Conservation (phyloP, 2,797 vertebrate species). For the Gadopsis marmoratus region DNA sequence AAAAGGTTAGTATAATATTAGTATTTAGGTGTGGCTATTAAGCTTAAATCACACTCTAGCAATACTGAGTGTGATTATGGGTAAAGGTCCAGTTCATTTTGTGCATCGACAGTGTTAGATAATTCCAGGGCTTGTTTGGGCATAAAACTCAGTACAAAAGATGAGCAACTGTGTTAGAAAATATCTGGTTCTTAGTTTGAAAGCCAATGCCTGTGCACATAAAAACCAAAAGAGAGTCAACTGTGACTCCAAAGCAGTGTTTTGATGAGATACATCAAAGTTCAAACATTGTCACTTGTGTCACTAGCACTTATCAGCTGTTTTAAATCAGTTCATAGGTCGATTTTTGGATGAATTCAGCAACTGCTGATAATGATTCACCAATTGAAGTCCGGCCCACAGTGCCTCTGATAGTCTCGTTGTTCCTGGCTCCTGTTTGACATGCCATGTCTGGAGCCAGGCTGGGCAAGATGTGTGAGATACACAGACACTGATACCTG, state of each 20-base stretch:
- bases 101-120: background rate
- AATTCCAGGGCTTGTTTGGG: constrained; percentile 3
- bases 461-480: background rate
- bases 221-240: constrained; percentile 20
- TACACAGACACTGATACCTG: background rate
- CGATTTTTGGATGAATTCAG: background rate
- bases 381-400: background rate
- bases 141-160: constrained; percentile 4
- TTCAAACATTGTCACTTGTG: constrained; percentile 23
- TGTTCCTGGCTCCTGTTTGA: constrained; percentile 12
- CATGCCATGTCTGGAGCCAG: background rate
- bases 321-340: constrained; percentile 10
- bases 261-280: constrained; percentile 32
- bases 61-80: background rate
- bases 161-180: constrained; percentile 17
- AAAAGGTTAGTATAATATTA: background rate
- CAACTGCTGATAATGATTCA: background rate
- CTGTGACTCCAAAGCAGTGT: constrained; percentile 33
- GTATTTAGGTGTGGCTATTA: constrained; percentile 6
- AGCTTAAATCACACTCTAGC: background rate
- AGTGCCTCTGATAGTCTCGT: constrained; percentile 8
- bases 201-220: constrained; percentile 4
- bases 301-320: constrained; percentile 5
- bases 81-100: background rate
- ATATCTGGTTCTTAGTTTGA: constrained; percentile 1